Evolutionary conservation across 92 coral and sea anemone genomes (phyloP).

Genomic region (Nematostella vectensis): DNA sequence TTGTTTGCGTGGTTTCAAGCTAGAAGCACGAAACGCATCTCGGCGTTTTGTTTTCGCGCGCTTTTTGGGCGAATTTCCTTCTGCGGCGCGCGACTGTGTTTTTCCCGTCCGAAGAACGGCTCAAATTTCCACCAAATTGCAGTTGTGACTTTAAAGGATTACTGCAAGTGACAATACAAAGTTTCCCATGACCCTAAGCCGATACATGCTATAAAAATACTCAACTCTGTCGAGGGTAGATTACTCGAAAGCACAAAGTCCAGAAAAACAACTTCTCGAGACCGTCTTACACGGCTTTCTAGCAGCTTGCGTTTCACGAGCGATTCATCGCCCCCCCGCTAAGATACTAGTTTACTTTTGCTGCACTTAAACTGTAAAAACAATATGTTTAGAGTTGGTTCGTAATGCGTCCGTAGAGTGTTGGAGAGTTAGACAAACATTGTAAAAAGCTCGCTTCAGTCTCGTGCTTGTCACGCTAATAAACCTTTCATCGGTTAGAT

Average conservation of each 20-base stretch:
- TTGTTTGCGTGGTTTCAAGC: not conserved
- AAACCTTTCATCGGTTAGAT: too few species aligned
- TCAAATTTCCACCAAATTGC: slow-evolving; percentile 9
- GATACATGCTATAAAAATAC: slow-evolving; percentile 7
- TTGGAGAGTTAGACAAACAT: not conserved
- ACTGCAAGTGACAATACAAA: slow-evolving; percentile 15
- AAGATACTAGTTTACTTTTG: slow-evolving; percentile 1
- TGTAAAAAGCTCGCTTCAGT: not conserved
- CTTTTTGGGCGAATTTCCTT: not conserved
- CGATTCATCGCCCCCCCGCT: not conserved
- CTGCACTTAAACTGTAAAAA: slow-evolving; percentile 27
- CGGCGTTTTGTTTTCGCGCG: not conserved
- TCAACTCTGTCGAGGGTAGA: slow-evolving; percentile 14
- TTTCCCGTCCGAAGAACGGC: not conserved
- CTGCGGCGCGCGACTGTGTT: not conserved
- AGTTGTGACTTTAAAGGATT: slow-evolving; percentile 32
- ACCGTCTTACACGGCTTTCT: slow-evolving; percentile 7
- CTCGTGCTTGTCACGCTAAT: not conserved
- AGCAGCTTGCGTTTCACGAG: not conserved
- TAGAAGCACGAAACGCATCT: not conserved
- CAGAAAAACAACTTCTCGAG: slow-evolving; percentile 3
- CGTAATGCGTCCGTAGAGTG: not conserved
- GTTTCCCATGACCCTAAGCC: slow-evolving; percentile 19
- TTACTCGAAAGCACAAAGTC: slow-evolving; percentile 33
- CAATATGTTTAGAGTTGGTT: slow-evolving; percentile 5